Conservation (phyloP, 2,888 invertebrate genomes). For the Cosmia pyralina region DNA sequence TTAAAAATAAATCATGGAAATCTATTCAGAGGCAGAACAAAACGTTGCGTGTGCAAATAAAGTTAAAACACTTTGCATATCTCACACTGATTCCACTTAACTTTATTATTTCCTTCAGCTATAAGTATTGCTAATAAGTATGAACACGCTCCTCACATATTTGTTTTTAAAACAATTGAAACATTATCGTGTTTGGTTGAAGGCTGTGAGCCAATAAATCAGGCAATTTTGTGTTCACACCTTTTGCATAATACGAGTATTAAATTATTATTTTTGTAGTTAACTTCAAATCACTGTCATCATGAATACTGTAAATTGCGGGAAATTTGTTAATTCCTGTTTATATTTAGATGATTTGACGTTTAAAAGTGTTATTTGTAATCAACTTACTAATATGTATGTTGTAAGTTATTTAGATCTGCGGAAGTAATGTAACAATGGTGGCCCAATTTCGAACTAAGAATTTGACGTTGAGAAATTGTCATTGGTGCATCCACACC, state of each 20-base stretch:
- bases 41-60: slow-evolving; percentile 30
- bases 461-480: too few species aligned
- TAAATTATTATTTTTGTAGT: slow-evolving; percentile 25
- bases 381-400: too few species aligned
- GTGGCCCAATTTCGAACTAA: too few species aligned
- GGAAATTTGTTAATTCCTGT: neutral
- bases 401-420: too few species aligned
- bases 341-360: neutral
- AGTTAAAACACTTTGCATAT: slow-evolving; percentile 16
- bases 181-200: slow-evolving; percentile 22
- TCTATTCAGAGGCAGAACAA: neutral
- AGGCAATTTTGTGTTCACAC: slow-evolving; percentile 31
- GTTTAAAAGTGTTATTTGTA: neutral
- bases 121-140: slow-evolving; percentile 2
- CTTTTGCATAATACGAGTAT: slow-evolving; percentile 8
- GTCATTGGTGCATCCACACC: too few species aligned
- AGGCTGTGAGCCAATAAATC: slow-evolving; percentile 36
- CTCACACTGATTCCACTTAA: slow-evolving; percentile 14
- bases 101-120: slow-evolving; percentile 43
- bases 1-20: slow-evolving; percentile 12
- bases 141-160: neutral
- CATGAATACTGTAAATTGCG: slow-evolving; percentile 12
- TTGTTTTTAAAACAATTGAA: slow-evolving; percentile 34
- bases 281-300: slow-evolving; percentile 26
- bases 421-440: neutral